Base-by-base conservation (phyloP, 2,797 vertebrate genomes). In the Neoniphon sammara region DNA sequence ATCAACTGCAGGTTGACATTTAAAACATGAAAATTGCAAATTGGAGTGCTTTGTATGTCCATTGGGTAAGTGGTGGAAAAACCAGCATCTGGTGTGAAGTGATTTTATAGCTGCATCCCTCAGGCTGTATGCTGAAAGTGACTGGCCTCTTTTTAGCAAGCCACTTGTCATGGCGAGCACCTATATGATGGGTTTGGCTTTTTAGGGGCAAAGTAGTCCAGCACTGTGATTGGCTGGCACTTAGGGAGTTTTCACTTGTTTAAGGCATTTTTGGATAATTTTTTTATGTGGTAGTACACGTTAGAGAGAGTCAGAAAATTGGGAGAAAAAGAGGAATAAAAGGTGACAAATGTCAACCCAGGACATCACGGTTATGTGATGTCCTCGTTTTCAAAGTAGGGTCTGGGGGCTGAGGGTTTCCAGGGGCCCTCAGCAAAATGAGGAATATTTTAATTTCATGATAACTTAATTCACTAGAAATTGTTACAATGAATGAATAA, bases 1-100 rank as follows among this genome's bases (percentile, higher is more conserved):
- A 91, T 88, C 77, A 86, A 75, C 80, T 15, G 70, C 71, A 53
- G 68, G 78, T 31, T 89, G 88, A 89, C 89, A 89, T 91, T 91
- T 90, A 79, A 87, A 90, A 88, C 58, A 50, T 54, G 69, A 63
- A 86, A 83, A 83, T 72, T 71, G 68, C 75, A 88, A 90, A 82
- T 80, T 78, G 69, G 70, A 54, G 44, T 60, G 30, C 73, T 18
- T 68, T 46, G 47, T 70, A 68, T 66, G 68, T 75, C 75, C 61
- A 54, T 30, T 62, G 67, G 73, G 65, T 70, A 78, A 85, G 67
- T 74, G 82, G 76, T 11, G 55, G 67, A 71, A 15, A 64, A 56
- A 30, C 5, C 55, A 27, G 31, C 73, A 53, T 74, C 71, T 77
- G 73, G 63, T 71, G 78, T 52, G 36, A 70, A 65, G 72, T 55